Evolutionary conservation across 2,113 vertebrate species (phyloP).

Genomic region (Crotalus viridis): DNA sequence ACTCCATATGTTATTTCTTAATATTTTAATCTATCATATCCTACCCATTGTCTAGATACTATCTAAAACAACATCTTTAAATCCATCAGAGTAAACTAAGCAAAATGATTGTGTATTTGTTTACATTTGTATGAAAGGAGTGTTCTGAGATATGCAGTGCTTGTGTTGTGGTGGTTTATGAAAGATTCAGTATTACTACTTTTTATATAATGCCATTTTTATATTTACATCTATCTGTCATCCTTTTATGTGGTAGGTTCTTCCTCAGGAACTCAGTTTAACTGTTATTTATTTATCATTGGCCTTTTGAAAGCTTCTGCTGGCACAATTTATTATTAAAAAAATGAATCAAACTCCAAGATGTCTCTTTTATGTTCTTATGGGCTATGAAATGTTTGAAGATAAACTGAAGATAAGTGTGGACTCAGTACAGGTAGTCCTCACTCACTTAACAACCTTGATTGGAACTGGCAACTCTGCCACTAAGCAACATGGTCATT

Average conservation of each 20-base stretch:
- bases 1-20: constrained; percentile 74
- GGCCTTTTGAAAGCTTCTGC: constrained; percentile 80
- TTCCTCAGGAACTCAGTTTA: constrained; percentile 84
- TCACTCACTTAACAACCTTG: background rate
- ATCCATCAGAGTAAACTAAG: constrained; percentile 70
- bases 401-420: background rate
- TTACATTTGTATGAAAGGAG: constrained; percentile 89
- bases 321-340: constrained; percentile 82
- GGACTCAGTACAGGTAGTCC: background rate
- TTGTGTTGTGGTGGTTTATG: constrained; percentile 87
- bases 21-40: constrained; percentile 69
- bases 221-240: constrained; percentile 75
- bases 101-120: constrained; percentile 78
- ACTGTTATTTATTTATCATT: constrained; percentile 87
- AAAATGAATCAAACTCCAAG: constrained; percentile 7
- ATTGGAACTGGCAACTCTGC: background rate
- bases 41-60: constrained; percentile 68
- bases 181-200: constrained; percentile 88
- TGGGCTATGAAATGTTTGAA: background rate
- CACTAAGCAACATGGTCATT: background rate
- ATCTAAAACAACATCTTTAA: constrained; percentile 66
- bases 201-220: constrained; percentile 70
- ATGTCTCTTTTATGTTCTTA: background rate
- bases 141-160: constrained; percentile 83
- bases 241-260: constrained; percentile 78